Evolutionary conservation across 2,797 vertebrate genomes (phyloP), one percentile per base, ranked within the genome.

Genomic region (Sylvilagus floridanus): DNA sequence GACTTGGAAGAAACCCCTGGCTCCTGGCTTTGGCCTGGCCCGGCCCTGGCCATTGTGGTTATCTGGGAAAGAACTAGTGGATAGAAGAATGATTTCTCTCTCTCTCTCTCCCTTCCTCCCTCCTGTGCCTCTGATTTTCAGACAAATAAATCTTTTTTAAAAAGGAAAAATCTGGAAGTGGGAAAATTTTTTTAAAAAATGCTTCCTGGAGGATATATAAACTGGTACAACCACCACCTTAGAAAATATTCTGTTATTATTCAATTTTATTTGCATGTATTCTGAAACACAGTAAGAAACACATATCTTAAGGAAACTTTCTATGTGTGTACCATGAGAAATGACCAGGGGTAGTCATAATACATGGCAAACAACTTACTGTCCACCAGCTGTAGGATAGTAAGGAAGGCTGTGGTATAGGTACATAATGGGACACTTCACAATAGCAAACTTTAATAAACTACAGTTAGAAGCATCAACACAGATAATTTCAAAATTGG

Each of bases 401-500:
- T 63, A 73, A 35, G 73, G 84, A 89, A 73, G 11, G 19, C 32
- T 89, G 10, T 76, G 3, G 6, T 60, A 9, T n/a, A n/a, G 72
- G 11, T 8, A 22, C 71, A 78, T 54, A 89, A 24, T 4, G 7
- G 42, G 87, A 92, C 1, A 28, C 62, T 93, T 75, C 57, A 8
- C 17, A 92, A 57, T 12, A 72, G 32, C 30, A 76, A 77, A 94
- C 90, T 65, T 52, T 28, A 88, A 71, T 84, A 72, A 75, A 60
- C 47, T 37, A 32, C 17, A 79, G 62, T 42, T 81, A 52, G 96
- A 89, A 90, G 4, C 35, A 84, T 78, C 78, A 81, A 62, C 16
- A 11, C 9, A 7, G 21, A 94, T 85, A 12, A 86, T 88, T 95
- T 84, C 50, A 91, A 92, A 87, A 71, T 11, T n/a, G 75, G 54